Base-by-base conservation (phyloP, 92 coral and sea anemone species). In the Zoanthus solanderi region DNA sequence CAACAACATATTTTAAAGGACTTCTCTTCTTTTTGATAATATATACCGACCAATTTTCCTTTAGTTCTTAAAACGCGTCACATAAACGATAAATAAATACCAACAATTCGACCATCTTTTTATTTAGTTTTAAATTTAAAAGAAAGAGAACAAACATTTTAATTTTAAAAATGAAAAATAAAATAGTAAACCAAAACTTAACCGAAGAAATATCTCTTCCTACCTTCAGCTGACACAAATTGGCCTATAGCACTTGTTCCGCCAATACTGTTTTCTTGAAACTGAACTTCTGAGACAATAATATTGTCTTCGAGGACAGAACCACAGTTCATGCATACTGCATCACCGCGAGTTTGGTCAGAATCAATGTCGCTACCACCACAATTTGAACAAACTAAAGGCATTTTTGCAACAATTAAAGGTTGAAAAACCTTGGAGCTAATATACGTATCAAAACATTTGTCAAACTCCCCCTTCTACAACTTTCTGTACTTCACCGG, bases 211-310 rank as follows among this genome's bases (percentile, higher is more conserved):
- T 69, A 9, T 69, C 58, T 29, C 17, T 18, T 47, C 87, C 61
- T 89, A 97, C 99, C 99, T 93, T 97, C 99, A 80, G 92, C 84
- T 57, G 98, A 95, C 9, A 97, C 99, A 80, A 97, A 97, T 75
- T 97, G 99, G 9, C 99, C 99, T 28, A 97, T 94, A 30, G 98
- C 99, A 86, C 99, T 97, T 7, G 98, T 88, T 34, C 99, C 99
- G 16, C 99, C 99, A 29, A 94, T 91, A 83, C 96, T 92, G 72
- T 95, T 97, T 81, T 97, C 99, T 79, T 97, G 99, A 90, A 97
- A 97, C 78, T 94, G 96, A 1, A 97, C 97, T 76, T 97, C 99
- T 32, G 98, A 95, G 34, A 97, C 94, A 85, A 97, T 97, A 47
- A 94, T 96, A 82, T 96, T 93, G 83, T 97, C 99, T 83, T 97